Evolutionary conservation across 2,113 vertebrate species (phyloP), one percentile per base, ranked within the genome.

Genomic region (Crotalus tigris): DNA sequence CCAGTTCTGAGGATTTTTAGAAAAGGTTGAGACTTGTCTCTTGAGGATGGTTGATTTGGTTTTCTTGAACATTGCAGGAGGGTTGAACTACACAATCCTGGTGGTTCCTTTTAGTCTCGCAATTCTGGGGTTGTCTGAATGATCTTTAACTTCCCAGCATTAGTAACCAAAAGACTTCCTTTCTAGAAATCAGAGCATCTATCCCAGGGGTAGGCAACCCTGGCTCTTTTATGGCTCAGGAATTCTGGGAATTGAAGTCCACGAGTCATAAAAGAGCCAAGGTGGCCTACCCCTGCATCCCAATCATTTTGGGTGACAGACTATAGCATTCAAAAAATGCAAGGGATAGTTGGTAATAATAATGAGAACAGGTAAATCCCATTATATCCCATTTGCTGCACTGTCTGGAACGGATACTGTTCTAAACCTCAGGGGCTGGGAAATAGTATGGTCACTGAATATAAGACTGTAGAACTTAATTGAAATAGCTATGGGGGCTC

Each of bases 401-500:
- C 86, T 51, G 49, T 51, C 49, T 93, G 54, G 64, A 93, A 29
- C 46, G 15, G 51, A 19, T 61, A 3, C 69, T 86, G 15, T 53
- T 86, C 55, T 21, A 39, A 33, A 44, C 9, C 54, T 12, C 24
- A 55, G 23, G 89, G 69, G 3, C 75, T 49, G 19, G 19, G 24
- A 46, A 92, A 93, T 86, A 49, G 24, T 81, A 59, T 23, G n/a
- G 54, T 19, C n/a, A n/a, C 55, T 93, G 88, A 85, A 59, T 86
- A 53, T 33, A 69, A 89, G 26, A 24, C 3, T 6, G 39, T 85
- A 53, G 44, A 85, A 39, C 57, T 85, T 92, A 89, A 91, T 54
- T 92, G 87, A 92, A 93, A 86, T 87, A 54, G 64, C 90, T 57
- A 23, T 54, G 55, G 87, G 90, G 49, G 61, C 46, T 90, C 59